Conservation (phyloP, 2,888 invertebrate genomes). For the Sinhomidia bicolor region DNA sequence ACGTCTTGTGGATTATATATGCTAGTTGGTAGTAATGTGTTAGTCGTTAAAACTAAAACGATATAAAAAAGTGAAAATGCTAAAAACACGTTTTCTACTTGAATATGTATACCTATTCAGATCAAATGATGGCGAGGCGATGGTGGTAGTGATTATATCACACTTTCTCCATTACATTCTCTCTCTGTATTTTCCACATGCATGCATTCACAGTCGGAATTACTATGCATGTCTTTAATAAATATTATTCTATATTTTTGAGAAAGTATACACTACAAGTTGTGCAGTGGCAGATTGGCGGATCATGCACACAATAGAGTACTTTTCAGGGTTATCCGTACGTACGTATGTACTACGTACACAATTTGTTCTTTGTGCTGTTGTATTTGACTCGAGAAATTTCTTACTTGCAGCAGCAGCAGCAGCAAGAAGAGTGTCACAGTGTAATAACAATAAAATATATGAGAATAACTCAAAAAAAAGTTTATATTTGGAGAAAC, state of each 20-base stretch:
- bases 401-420: slow-evolving; percentile 24
- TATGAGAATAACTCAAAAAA: slow-evolving; percentile 48
- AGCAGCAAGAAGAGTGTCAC: slow-evolving; percentile 11
- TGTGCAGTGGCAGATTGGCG: neutral
- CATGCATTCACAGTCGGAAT: neutral
- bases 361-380: neutral
- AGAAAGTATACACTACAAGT: neutral
- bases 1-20: neutral
- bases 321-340: slow-evolving; percentile 38
- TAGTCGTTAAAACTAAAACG: slow-evolving; percentile 41
- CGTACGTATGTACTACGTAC: neutral
- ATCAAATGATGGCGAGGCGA: slow-evolving; percentile 20
- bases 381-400: neutral
- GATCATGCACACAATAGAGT: slow-evolving; percentile 17
- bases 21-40: no score
- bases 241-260: neutral
- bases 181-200: neutral
- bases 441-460: slow-evolving; percentile 63
- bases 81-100: slow-evolving; percentile 50
- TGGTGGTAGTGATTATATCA: slow-evolving; percentile 55
- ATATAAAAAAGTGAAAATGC: slow-evolving; percentile 49
- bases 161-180: slow-evolving; percentile 55
- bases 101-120: neutral
- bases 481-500: slow-evolving; percentile 33
- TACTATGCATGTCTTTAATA: slow-evolving; percentile 26